A percentile compares a stretch with the other conserved stretches of the same genome.
These are phyloP conservation scores for Octomys mimax DNA, from an alignment of 2,797 vertebrate genomes.

Conservation along the genomic window DNA sequence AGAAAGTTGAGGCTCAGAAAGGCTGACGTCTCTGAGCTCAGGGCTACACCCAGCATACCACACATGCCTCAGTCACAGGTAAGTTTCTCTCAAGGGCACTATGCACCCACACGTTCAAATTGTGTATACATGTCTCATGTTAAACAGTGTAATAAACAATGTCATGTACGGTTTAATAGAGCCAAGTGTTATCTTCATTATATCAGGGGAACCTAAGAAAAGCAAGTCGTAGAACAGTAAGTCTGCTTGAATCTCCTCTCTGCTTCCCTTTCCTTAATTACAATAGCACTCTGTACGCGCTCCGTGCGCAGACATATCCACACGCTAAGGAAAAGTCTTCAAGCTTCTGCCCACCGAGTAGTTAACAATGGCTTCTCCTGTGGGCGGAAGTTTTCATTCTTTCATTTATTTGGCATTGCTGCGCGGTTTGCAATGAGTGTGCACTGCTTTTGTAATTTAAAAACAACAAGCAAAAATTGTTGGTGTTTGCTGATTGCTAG, in stretches of 20 bases:
- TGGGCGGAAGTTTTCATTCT: background rate
- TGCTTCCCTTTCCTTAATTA: background rate
- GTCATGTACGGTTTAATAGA: background rate
- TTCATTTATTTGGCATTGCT: conserved; percentile 8
- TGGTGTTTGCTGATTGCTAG: background rate
- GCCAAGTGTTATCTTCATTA: conserved; percentile 1
- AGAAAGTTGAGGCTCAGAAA: background rate
- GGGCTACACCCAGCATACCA: background rate
- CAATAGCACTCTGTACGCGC: background rate
- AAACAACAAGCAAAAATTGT: background rate
- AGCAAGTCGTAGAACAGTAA: background rate
- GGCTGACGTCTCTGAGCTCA: background rate
- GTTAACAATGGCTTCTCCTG: background rate
- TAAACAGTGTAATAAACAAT: background rate
- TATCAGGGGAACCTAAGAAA: background rate
- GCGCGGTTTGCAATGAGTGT: background rate
- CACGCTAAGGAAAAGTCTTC: background rate
- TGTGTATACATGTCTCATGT: background rate
- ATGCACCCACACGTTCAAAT: background rate
- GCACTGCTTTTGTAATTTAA: background rate
- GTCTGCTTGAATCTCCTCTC: background rate
- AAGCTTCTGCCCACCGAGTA: background rate
- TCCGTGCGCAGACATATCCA: background rate
- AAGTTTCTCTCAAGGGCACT: background rate
- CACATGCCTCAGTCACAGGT: background rate